These are phyloP conservation scores for Lethenteron camtschaticum DNA, from an alignment of 2,113 vertebrate species.

Conservation along the genomic window DNA sequence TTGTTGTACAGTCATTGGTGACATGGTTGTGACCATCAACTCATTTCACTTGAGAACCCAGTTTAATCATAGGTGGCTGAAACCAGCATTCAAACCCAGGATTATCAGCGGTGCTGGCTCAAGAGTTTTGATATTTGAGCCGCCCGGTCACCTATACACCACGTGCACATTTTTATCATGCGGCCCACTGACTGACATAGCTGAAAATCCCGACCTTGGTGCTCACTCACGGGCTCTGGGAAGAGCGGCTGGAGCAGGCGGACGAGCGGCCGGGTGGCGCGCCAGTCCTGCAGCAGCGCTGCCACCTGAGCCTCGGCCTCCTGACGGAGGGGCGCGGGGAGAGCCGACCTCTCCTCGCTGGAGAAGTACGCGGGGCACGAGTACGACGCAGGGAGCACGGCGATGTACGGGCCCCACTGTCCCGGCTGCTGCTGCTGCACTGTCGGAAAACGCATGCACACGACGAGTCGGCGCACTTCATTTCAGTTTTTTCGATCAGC, in stretches of 20 bases:
- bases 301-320: slow-evolving; percentile 34
- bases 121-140: no score
- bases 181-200: no score
- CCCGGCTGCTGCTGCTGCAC: slow-evolving; percentile 14
- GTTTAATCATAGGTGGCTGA: no score
- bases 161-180: no score
- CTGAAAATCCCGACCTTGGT: no score
- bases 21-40: no score
- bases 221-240: slow-evolving; percentile 15
- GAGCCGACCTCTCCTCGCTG: slow-evolving; percentile 19
- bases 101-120: no score
- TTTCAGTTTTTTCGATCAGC: neutral
- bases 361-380: slow-evolving; percentile 44
- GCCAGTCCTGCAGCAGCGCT: slow-evolving; percentile 24
- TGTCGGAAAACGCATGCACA: neutral
- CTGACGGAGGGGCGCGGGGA: slow-evolving; percentile 26
- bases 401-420: slow-evolving; percentile 61
- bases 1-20: no score
- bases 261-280: slow-evolving; percentile 32
- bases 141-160: no score
- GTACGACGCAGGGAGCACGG: slow-evolving; percentile 42
- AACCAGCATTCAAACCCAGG: no score
- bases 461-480: neutral
- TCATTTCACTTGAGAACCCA: no score
- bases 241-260: slow-evolving; percentile 50